Base-by-base conservation (phyloP, 2,888 invertebrate genomes). In the Melanargia galathea region DNA sequence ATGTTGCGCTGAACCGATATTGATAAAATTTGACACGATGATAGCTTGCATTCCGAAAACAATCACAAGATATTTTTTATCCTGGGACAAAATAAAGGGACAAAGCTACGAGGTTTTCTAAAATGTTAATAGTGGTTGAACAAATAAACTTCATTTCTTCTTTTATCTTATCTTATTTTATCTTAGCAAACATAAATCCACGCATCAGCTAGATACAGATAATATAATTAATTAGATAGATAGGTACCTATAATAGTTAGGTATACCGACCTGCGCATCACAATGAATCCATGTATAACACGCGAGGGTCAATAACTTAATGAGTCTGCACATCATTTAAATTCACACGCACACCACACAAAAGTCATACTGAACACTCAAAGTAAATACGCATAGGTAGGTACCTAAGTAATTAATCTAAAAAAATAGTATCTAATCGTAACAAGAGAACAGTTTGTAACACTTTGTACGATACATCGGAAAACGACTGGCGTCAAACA, bases 301-400 rank as follows among this genome's bases (percentile, higher is more conserved):
- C 20, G 46, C 60, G 59, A 72, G 66, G 64, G 75, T 70, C 65
- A 74, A 79, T 18, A 67, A 63, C 49, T 69, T 71, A 71, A 68
- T 52, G 68, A 67, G 69, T 75, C 72, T 70, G 66, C 68, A 74
- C 85, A 86, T 86, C 68, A 76, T 79, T 75, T 55, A 64, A 60
- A 45, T 65, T 66, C 40, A 38, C 70, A 73, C 10, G 66, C 40
- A 38, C 70, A 73, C 10, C 35, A 33, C 60, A 57, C 40, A 57
- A 26, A 20, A 46, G 11, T 58, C 40, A 52, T 55, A 43, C 24
- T 8, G 30, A 57, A 11, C 22, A 52, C 18, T 10, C 45, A 35
- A 33, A 54, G 46, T 35, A 26, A 40, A 43, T 13, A 18, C n/a
- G 5, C 38, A 40, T 24, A 1, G 13, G 26, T 18, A 4, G 2